Percentiles rank a stretch among this genome's conserved stretches.
Evolutionary conservation across 2,888 invertebrate genomes (phyloP).

Genomic region (Dicycla oo): DNA sequence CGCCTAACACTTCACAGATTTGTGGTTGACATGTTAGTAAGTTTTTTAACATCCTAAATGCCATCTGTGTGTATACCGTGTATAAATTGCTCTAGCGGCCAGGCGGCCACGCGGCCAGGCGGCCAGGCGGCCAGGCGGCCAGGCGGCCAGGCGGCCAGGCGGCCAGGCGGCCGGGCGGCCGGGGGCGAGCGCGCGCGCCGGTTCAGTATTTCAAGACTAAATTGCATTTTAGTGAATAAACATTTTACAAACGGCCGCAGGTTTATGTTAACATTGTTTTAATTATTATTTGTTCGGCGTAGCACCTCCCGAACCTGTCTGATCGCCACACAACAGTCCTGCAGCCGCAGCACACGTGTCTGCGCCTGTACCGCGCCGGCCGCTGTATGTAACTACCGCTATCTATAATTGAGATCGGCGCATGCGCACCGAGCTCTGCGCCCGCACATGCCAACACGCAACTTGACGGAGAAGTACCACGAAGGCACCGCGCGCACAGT

Average conservation of each 20-base stretch:
- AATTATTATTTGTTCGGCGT: neutral
- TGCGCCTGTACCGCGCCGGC: conserved; percentile 51
- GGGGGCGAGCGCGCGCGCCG: too few species aligned
- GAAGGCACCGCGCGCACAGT: too few species aligned
- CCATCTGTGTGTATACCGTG: neutral
- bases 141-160: too few species aligned
- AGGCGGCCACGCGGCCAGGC: too few species aligned
- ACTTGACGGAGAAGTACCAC: conserved; percentile 7
- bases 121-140: too few species aligned
- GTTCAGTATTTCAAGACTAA: neutral
- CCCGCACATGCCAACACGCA: conserved; percentile 11
- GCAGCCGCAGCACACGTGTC: conserved; percentile 24
- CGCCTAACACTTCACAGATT: neutral
- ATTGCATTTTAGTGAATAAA: too few species aligned
- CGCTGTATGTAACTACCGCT: conserved; percentile 65
- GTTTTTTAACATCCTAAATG: neutral
- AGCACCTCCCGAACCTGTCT: too few species aligned
- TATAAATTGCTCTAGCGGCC: too few species aligned
- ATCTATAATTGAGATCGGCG: conserved; percentile 82
- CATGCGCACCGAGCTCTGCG: conserved; percentile 53
- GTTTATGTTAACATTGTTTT: too few species aligned
- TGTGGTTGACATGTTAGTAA: neutral
- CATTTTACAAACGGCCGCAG: neutral
- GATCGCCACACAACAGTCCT: neutral
- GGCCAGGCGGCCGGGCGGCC: too few species aligned